These are phyloP conservation scores for Panthera uncia DNA, from an alignment of 2,113 vertebrate species.

Conservation along the genomic window DNA sequence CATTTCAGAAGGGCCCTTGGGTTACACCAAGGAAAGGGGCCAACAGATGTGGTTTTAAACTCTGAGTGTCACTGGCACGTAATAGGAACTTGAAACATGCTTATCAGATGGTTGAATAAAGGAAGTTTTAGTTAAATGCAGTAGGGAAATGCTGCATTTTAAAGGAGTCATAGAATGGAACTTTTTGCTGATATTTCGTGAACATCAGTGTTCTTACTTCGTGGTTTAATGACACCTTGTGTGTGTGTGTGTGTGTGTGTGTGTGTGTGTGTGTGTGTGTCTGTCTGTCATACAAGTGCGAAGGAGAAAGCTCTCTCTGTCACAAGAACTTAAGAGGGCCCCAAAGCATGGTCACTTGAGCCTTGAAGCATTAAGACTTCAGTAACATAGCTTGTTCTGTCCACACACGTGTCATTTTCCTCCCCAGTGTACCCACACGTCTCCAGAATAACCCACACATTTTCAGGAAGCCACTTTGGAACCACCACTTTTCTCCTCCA, in stretches of 20 bases:
- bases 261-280: not conserved
- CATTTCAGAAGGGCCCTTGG: not conserved
- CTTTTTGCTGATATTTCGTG: not conserved
- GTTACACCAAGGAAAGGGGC: not conserved
- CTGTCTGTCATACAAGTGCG: not conserved
- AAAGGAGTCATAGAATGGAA: not conserved
- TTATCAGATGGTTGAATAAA: not conserved
- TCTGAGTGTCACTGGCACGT: not conserved
- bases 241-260: not conserved
- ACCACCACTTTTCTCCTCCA: not conserved
- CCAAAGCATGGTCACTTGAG: not conserved
- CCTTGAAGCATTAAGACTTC: not conserved
- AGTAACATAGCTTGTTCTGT: not conserved
- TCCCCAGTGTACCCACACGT: not conserved
- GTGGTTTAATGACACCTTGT: not conserved
- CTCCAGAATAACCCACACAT: not conserved
- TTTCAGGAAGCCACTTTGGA: not conserved
- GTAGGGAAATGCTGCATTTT: not conserved
- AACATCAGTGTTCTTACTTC: not conserved
- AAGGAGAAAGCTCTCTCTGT: not conserved
- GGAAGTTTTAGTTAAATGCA: not conserved
- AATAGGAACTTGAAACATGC: not conserved
- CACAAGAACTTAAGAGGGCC: not conserved
- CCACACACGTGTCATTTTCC: rapidly evolving
- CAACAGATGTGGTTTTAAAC: not conserved